Base-by-base conservation (phyloP, 2,113 vertebrate species). In the Tyto alba region DNA sequence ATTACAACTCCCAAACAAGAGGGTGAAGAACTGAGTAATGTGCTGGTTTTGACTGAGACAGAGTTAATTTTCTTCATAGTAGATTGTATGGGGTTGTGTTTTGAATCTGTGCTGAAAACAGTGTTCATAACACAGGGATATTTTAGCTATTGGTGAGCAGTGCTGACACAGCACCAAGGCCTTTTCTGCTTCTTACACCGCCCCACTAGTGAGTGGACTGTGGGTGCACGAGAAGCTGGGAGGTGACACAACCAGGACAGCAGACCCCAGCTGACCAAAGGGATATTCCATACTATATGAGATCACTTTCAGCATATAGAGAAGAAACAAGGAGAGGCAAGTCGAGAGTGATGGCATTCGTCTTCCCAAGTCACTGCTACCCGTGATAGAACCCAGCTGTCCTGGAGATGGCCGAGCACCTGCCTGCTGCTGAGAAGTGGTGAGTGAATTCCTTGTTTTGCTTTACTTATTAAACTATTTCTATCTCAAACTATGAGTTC, bases 361-460 rank as follows among this genome's bases (percentile, higher is more conserved):
- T 21, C 17, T 47, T 41, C 29, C 17, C 29, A 36, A 52, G 18
- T 20, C 45, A 50, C 5, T 6, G 11, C 5, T 27, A 23, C 21
- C 2, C 3, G 7, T 25, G 38, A 40, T 29, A 17, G 29, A 45
- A 11, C 21, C 34, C 43, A 29, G 25, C 15, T 71, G 6, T 40
- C 22, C 57, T 23, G 19, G 16, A 38, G 19, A 30, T 26, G 26
- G 11, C 3, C 38, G 14, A 60, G 50, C 11, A 38, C 16, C 30
- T 55, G 2, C n/a, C 22, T 23, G 30, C 8, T 8, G 7, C 20
- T 2, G 2, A 14, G 27, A 73, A 72, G 10, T 3, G 30, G 8
- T 32, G 50, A 32, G 41, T 27, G 10, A 67, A 62, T 62, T 45
- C 34, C 14, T 77, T 60, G 30, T 5, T 73, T 45, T 50, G 27